These are phyloP conservation scores for Tragelaphus imberbis DNA, from an alignment of 2,113 vertebrate species.

Conservation along the genomic window DNA sequence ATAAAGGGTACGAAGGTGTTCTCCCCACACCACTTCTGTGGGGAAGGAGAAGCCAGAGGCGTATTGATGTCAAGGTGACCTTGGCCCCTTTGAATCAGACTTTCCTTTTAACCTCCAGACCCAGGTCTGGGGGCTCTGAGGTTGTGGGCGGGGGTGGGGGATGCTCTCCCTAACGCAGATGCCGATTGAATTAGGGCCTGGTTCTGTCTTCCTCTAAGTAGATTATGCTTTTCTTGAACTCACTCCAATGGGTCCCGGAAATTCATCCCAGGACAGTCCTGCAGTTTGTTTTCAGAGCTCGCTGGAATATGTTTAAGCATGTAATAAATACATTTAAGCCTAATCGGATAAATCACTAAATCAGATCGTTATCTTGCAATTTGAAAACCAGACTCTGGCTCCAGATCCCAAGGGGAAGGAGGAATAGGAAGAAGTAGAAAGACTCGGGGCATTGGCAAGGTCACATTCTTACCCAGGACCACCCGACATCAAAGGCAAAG, in stretches of 20 bases:
- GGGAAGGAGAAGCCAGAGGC: background rate
- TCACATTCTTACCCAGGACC: background rate
- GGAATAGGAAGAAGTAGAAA: background rate
- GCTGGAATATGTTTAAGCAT: constrained; percentile 65
- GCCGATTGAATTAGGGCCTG: constrained; percentile 65
- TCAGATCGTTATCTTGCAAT: constrained; percentile 66
- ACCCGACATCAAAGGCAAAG: background rate
- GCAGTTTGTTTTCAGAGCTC: constrained; percentile 60
- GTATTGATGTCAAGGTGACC: accelerated
- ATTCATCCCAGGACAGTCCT: constrained; percentile 36
- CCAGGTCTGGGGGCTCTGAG: background rate
- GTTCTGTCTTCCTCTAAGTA: constrained; percentile 72
- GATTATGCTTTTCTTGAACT: constrained; percentile 60
- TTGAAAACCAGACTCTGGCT: constrained; percentile 54
- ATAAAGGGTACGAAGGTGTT: background rate
- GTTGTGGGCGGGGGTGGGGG: background rate
- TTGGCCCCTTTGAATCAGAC: background rate
- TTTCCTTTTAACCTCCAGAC: background rate
- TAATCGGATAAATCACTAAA: constrained; percentile 70
- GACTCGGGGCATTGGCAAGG: background rate
- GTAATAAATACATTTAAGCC: constrained; percentile 72
- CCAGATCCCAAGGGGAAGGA: background rate
- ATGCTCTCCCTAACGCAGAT: background rate
- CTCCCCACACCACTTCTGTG: background rate
- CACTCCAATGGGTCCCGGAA: constrained; percentile 16